A percentile compares a stretch with the other conserved stretches of the same genome.
Evolutionary conservation across 1,140 invertebrate species (phyloP).

Genomic region (Diplogasteroides magnus): DNA sequence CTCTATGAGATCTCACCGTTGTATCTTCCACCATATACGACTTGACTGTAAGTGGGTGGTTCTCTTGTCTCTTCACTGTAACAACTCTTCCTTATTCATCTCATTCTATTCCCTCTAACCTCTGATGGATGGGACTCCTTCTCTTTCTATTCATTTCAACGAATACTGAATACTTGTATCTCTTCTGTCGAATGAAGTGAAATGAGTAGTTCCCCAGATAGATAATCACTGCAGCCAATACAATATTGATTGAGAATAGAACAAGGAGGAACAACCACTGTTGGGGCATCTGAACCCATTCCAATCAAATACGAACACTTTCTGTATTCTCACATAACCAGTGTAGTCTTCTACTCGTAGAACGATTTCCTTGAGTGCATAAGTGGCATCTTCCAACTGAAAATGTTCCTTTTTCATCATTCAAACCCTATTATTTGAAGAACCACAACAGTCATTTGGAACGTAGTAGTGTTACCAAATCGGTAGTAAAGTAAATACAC

Average conservation of each 20-base stretch:
- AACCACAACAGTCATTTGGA: no score
- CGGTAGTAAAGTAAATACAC: no score
- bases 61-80: no score
- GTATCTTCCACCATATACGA: neutral
- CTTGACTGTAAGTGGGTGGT: neutral
- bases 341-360: slow-evolving; percentile 7
- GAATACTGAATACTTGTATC: neutral
- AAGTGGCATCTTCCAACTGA: slow-evolving; percentile 8
- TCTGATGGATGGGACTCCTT: no score
- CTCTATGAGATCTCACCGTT: neutral
- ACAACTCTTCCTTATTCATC: neutral
- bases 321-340: neutral
- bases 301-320: slow-evolving; percentile 7
- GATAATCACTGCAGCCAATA: slow-evolving; percentile 1
- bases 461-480: no score
- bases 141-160: no score
- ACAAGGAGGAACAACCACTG: slow-evolving; percentile 11
- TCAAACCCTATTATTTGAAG: no score
- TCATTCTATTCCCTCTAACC: no score
- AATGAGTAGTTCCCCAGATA: slow-evolving; percentile 11
- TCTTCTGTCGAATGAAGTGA: slow-evolving; percentile 1
- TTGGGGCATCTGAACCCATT: slow-evolving; percentile 17
- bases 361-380: neutral
- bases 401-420: no score
- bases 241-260: slow-evolving; percentile 2